Evolutionary conservation across 30 jellyfish, hydroid and myxozoan species (phyloP).

Genomic region (Chironex yamaguchii): DNA sequence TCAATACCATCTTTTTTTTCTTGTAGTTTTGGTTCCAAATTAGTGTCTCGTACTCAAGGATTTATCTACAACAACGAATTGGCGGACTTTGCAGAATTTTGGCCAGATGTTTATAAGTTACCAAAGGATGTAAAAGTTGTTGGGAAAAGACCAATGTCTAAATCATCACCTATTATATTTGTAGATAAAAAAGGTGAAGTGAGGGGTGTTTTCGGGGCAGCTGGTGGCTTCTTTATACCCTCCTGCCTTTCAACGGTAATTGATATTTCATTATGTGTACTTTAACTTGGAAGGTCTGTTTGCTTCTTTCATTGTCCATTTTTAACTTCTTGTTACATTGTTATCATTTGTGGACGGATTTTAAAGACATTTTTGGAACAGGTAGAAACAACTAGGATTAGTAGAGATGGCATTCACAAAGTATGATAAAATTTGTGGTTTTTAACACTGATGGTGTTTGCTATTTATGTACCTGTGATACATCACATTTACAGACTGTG

Average conservation of each 20-base stretch:
- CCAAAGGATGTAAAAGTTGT: constrained; percentile 91
- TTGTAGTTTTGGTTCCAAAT: constrained; percentile 95
- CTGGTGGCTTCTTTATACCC: constrained; percentile 99
- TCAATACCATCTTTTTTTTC: not conserved
- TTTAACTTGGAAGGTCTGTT: no score
- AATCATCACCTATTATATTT: constrained; percentile 90
- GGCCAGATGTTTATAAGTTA: constrained; percentile 98
- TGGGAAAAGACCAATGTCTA: constrained; percentile 96
- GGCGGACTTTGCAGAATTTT: constrained; percentile 96
- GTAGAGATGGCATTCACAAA: no score
- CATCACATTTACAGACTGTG: no score
- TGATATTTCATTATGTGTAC: not conserved
- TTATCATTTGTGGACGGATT: no score
- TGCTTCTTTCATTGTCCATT: no score
- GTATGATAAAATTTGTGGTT: no score
- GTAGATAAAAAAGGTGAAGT: constrained; percentile 77
- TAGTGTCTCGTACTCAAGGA: constrained; percentile 95
- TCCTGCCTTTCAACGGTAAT: constrained; percentile 87
- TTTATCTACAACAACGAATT: constrained; percentile 97
- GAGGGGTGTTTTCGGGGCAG: constrained; percentile 97
- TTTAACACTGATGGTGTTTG: no score
- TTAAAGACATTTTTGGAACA: no score
- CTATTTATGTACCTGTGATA: no score
- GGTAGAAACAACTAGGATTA: no score
- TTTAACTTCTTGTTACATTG: no score